Evolutionary conservation across 2,113 vertebrate species (phyloP).

Genomic region (Tragulus kanchil): DNA sequence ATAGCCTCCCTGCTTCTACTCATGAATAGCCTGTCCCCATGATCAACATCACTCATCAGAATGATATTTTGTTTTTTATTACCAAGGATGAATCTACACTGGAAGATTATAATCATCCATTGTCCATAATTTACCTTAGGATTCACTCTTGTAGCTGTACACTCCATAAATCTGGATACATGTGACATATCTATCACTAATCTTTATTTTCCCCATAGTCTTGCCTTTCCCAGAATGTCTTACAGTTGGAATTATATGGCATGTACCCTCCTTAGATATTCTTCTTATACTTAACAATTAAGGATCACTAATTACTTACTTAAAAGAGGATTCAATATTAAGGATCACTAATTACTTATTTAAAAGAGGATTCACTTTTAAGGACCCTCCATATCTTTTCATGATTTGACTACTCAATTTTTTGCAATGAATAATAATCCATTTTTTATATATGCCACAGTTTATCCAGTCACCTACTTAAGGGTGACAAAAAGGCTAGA

Average conservation of each 20-base stretch:
- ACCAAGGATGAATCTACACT: background rate
- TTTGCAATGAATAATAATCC: background rate
- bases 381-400: background rate
- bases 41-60: background rate
- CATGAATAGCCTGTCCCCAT: background rate
- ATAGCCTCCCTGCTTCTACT: background rate
- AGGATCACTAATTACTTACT: too few species aligned
- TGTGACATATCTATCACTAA: background rate
- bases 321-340: too few species aligned
- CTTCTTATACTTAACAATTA: background rate
- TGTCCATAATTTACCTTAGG: background rate
- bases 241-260: background rate
- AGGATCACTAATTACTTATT: too few species aligned
- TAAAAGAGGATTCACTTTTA: background rate
- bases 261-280: background rate
- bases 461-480: background rate
- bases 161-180: background rate
- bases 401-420: background rate
- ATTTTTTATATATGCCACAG: background rate
- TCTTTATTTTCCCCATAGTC: background rate
- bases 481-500: background rate
- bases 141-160: background rate
- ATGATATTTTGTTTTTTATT: background rate
- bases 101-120: background rate
- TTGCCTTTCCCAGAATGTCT: background rate